Evolutionary conservation across 2,888 invertebrate genomes (phyloP).

Genomic region (Drosophila percnosoma): DNA sequence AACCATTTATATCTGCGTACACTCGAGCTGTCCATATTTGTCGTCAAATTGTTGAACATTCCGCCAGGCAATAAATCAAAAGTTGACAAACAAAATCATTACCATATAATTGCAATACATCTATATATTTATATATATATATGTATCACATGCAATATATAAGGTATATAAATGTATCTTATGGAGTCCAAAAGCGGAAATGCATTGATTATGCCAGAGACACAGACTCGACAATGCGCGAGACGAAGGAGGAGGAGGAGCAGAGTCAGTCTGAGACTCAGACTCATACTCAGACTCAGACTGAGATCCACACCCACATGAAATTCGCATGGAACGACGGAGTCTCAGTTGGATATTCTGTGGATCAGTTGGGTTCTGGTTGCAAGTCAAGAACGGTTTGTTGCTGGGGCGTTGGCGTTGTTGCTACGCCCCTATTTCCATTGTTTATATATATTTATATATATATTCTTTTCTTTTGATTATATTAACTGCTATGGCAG

Average conservation of each 20-base stretch:
- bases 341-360: conserved; percentile 4
- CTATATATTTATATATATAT: conserved; percentile 14
- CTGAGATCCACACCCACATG: conserved; percentile 42
- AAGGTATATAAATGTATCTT: conserved; percentile 17
- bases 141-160: conserved; percentile 14
- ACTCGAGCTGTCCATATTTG: conserved; percentile 37
- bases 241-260: neutral
- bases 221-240: neutral
- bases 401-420: conserved; percentile 62
- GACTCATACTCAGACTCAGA: conserved; percentile 8
- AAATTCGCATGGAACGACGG: conserved; percentile 37
- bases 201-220: conserved; percentile 69
- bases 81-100: conserved; percentile 62
- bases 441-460: conserved; percentile 33
- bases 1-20: conserved; percentile 21
- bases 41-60: conserved; percentile 22
- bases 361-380: conserved; percentile 33
- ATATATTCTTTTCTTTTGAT: conserved; percentile 7
- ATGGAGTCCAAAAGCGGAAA: conserved; percentile 57
- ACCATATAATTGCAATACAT: conserved; percentile 53
- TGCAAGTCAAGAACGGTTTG: conserved; percentile 15
- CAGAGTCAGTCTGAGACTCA: conserved; percentile 3
- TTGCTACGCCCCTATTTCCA: conserved; percentile 47
- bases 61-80: conserved; percentile 60
- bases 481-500: conserved; percentile 31